These are phyloP conservation scores for Dipodomys merriami DNA, from an alignment of 2,113 vertebrate genomes.

Conservation along the genomic window DNA sequence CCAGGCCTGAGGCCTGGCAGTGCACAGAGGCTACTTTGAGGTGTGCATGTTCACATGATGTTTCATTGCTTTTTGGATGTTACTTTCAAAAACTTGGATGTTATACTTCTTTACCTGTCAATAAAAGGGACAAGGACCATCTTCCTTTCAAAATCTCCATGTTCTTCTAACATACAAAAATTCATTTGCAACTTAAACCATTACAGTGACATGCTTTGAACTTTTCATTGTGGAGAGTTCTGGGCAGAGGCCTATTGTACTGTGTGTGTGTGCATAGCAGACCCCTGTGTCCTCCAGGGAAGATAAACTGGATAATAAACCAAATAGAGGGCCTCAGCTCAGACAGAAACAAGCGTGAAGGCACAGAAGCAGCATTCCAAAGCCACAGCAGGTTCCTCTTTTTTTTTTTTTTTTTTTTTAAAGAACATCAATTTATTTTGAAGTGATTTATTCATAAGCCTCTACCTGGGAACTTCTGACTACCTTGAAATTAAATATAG, in stretches of 20 bases:
- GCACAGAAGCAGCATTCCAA: not conserved
- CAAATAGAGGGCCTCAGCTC: not conserved
- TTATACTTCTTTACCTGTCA: conserved; percentile 28
- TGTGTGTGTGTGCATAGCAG: not conserved
- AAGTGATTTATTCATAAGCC: not conserved
- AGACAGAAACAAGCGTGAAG: not conserved
- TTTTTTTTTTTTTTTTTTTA: not conserved
- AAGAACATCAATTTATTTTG: not conserved
- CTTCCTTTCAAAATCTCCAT: conserved; percentile 1
- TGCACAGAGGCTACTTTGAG: not conserved
- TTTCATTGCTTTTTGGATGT: not conserved
- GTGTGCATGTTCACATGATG: not conserved
- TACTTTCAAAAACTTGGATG: not conserved
- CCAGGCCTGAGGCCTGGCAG: not conserved
- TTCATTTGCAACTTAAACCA: not conserved
- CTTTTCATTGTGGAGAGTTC: conserved; percentile 7
- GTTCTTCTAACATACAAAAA: conserved; percentile 28
- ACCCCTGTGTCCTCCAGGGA: not conserved
- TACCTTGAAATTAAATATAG: not conserved
- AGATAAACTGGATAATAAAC: not conserved
- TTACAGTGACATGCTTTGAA: not conserved
- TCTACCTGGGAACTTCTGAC: not conserved
- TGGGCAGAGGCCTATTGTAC: not conserved
- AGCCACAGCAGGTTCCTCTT: conserved; percentile 12
- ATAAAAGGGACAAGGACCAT: not conserved